Percentiles rank a stretch among this genome's conserved stretches.
Conservation (phyloP, 2,113 vertebrate genomes). For the Origma solitaria region DNA sequence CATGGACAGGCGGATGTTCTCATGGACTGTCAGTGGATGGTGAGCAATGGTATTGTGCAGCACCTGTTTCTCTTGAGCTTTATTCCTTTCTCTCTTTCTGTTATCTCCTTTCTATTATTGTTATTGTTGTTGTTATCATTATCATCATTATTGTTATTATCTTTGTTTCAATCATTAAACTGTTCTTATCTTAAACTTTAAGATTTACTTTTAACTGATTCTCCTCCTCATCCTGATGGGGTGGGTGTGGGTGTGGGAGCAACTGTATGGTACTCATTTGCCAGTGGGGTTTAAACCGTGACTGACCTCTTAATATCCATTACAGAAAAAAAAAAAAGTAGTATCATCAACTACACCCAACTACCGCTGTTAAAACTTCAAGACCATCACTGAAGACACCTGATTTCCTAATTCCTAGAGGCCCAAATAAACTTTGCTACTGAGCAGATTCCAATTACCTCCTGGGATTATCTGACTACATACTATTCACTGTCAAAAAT, state of each 20-base stretch:
- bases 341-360: background rate
- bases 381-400: background rate
- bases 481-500: background rate
- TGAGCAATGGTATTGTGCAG: background rate
- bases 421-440: background rate
- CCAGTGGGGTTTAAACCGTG: background rate
- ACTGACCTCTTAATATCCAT: background rate
- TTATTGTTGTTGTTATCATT: background rate
- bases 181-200: background rate
- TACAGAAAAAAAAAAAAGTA: background rate
- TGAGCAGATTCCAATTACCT: background rate
- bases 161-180: background rate
- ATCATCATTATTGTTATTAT: no score
- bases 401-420: background rate
- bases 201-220: background rate
- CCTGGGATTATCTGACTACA: background rate
- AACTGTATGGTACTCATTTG: background rate
- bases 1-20: background rate
- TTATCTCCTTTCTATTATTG: background rate
- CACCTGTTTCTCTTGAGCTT: background rate
- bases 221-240: background rate
- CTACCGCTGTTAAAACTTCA: background rate
- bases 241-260: background rate
- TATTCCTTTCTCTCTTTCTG: background rate
- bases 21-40: fast-evolving